phyloP scores from a whole-genome alignment of 1,140 invertebrate genomes.

The Bombus consobrinus region DNA sequence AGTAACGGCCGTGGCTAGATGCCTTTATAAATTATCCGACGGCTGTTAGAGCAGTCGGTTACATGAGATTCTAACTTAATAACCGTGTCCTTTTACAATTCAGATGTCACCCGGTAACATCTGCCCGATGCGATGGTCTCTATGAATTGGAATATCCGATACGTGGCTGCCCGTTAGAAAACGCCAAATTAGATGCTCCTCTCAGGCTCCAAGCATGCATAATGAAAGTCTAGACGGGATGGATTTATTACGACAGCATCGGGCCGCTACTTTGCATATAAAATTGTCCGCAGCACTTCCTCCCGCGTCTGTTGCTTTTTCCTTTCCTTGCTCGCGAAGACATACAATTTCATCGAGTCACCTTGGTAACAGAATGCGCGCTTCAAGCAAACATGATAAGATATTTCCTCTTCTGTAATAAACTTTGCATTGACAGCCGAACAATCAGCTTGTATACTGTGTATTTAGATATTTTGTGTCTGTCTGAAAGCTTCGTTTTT shows the following conservation, averaged over 20 bases:
- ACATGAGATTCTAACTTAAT: constrained; percentile 66
- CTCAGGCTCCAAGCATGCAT: constrained; percentile 50
- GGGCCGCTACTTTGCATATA: constrained; percentile 53
- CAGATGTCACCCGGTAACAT: constrained; percentile 73
- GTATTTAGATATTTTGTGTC: not conserved
- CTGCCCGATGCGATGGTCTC: constrained; percentile 63
- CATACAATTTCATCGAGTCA: not conserved
- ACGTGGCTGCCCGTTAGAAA: constrained; percentile 45
- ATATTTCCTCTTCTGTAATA: not conserved
- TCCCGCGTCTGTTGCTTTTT: not conserved
- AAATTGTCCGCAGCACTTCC: constrained; percentile 43
- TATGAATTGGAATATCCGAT: constrained; percentile 67
- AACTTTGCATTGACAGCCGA: not conserved
- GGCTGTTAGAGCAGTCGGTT: not conserved
- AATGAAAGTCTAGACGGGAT: constrained; percentile 61
- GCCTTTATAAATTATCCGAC: constrained; percentile 15
- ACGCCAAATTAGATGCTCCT: constrained; percentile 67
- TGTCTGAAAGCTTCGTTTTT: no score
- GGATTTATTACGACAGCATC: constrained; percentile 69
- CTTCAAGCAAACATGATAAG: no score
- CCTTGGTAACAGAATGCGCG: no score
- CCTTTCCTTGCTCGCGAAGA: not conserved
- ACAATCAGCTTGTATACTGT: not conserved
- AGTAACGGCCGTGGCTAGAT: not conserved
- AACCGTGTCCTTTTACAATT: constrained; percentile 76